Conservation (phyloP, 2,113 vertebrate species). For the Alouatta palliata region DNA sequence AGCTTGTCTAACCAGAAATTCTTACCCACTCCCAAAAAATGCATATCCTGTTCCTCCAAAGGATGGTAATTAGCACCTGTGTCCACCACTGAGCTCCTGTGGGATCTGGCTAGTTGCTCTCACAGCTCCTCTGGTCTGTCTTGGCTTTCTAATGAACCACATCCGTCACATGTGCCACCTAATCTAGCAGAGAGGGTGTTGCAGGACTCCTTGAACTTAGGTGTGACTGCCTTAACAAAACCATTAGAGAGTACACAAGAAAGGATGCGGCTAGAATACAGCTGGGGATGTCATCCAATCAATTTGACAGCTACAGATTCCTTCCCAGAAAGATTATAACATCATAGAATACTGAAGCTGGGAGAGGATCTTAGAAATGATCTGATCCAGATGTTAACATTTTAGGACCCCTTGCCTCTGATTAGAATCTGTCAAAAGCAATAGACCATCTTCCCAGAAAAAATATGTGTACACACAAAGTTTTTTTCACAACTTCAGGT, state of each 20-base stretch:
- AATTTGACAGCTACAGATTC: not conserved
- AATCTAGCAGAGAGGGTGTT: constrained; percentile 58
- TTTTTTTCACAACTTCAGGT: not conserved
- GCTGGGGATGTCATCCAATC: not conserved
- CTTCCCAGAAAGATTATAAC: not conserved
- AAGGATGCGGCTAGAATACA: not conserved
- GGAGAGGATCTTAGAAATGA: constrained; percentile 47
- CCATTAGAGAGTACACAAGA: constrained; percentile 40
- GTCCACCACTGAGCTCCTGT: constrained; percentile 64
- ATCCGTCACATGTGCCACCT: constrained; percentile 39
- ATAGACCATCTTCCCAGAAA: not conserved
- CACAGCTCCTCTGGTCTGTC: constrained; percentile 30
- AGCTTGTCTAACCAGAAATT: constrained; percentile 80
- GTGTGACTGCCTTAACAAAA: constrained; percentile 58
- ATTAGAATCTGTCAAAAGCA: constrained; percentile 38
- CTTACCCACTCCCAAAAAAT: constrained; percentile 78
- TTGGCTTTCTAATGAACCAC: constrained; percentile 51
- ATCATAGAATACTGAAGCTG: not conserved
- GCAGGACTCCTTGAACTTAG: constrained; percentile 23
- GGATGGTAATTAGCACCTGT: constrained; percentile 77
- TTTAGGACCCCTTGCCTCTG: not conserved
- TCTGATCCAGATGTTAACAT: not conserved
- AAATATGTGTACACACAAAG: not conserved
- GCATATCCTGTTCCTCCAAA: constrained; percentile 74
- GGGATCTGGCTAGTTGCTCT: constrained; percentile 51